Percentiles rank a stretch among this genome's conserved stretches.
phyloP scores from a whole-genome alignment of 2,797 vertebrate genomes.

The Crypturellus tataupa region DNA sequence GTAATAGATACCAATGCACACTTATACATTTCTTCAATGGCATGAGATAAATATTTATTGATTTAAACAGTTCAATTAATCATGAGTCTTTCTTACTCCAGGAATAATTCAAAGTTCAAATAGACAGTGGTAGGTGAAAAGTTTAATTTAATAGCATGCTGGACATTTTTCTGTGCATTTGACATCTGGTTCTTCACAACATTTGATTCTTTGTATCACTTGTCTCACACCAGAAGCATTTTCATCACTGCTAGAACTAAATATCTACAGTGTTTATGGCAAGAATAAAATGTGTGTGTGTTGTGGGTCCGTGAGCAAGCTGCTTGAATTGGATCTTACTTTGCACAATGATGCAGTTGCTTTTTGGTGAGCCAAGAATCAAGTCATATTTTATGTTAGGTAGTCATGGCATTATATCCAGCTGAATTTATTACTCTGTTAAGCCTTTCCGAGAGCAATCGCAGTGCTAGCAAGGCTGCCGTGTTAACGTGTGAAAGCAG shows the following conservation, averaged over 20 bases:
- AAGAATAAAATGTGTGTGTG: background rate
- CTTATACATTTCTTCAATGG: background rate
- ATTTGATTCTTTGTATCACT: background rate
- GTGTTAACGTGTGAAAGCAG: conserved; percentile 62
- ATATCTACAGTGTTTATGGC: conserved; percentile 27
- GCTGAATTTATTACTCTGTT: conserved; percentile 66
- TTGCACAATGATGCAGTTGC: conserved; percentile 6
- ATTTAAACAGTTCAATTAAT: background rate
- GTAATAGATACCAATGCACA: background rate
- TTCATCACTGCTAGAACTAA: conserved; percentile 17
- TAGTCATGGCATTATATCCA: conserved; percentile 69
- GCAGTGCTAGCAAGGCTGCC: conserved; percentile 66
- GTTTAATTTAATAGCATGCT: background rate
- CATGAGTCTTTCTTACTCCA: background rate
- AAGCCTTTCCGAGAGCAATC: conserved; percentile 59
- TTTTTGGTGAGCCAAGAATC: conserved; percentile 34
- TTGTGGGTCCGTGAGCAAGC: background rate
- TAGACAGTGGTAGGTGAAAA: background rate
- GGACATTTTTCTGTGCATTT: background rate
- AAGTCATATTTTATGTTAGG: conserved; percentile 51
- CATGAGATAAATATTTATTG: background rate
- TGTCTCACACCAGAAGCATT: conserved; percentile 3
- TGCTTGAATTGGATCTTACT: conserved; percentile 7
- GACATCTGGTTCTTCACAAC: background rate
- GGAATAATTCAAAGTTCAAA: conserved; percentile 11